phyloP scores from a whole-genome alignment of 1,140 invertebrate genomes.

The Thaumatotibia leucotreta region DNA sequence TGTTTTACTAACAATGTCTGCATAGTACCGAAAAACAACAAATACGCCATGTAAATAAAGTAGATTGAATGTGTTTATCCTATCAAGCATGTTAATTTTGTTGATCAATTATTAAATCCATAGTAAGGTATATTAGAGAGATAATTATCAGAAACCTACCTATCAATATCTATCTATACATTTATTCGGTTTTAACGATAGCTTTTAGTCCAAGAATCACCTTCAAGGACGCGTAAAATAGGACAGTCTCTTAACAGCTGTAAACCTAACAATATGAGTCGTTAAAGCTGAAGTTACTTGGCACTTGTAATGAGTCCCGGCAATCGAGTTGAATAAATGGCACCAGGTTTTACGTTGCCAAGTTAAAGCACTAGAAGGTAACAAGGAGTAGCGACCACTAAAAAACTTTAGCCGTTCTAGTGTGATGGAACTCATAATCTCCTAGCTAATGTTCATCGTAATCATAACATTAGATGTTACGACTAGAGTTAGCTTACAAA shows the following conservation, averaged over 20 bases:
- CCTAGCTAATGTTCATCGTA: not conserved
- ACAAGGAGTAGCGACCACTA: not conserved
- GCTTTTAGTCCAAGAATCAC: not conserved
- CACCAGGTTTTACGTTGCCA: not conserved
- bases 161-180: not conserved
- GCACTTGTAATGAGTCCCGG: not conserved
- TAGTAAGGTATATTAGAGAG: too few relatives aligned
- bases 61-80: too few relatives aligned
- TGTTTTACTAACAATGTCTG: too few relatives aligned
- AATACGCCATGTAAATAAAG: too few relatives aligned
- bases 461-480: conserved; percentile 7
- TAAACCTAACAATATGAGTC: not conserved
- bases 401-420: not conserved
- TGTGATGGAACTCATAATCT: not conserved
- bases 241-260: not conserved
- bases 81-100: too few relatives aligned
- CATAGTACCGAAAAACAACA: too few relatives aligned
- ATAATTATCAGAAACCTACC: not conserved
- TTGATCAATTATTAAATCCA: too few relatives aligned
- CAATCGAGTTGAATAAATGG: not conserved
- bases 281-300: not conserved
- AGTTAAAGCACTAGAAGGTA: not conserved
- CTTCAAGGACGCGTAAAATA: not conserved
- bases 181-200: not conserved
- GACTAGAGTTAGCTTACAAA: not conserved